phyloP scores from a whole-genome alignment of 2,888 invertebrate genomes.

The Octonoba sinensis region DNA sequence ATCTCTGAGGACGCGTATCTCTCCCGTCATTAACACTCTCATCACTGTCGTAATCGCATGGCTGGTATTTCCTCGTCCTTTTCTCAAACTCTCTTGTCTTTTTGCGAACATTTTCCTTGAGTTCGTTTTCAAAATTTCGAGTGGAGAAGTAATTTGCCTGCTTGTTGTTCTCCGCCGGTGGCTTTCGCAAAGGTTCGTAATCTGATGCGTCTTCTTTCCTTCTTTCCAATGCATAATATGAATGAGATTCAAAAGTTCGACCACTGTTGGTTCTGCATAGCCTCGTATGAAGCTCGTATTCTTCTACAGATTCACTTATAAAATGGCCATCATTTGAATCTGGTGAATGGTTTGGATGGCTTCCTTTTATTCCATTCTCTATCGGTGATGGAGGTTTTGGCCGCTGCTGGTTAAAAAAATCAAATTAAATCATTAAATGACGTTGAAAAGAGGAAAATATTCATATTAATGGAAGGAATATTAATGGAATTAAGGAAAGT shows the following conservation, averaged over 20 bases:
- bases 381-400: neutral
- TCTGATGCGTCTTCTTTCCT: constrained; percentile 20
- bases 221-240: constrained; percentile 55
- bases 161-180: neutral
- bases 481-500: too few species aligned
- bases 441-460: too few species aligned
- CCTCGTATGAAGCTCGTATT: constrained; percentile 50
- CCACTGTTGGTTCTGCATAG: constrained; percentile 55
- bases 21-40: constrained; percentile 45
- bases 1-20: constrained; percentile 37
- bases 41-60: constrained; percentile 41
- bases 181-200: constrained; percentile 1
- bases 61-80: constrained; percentile 31
- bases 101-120: constrained; percentile 50
- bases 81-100: constrained; percentile 53
- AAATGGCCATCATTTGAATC: constrained; percentile 11
- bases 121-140: constrained; percentile 38
- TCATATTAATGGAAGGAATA: too few species aligned
- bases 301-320: constrained; percentile 26
- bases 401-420: neutral
- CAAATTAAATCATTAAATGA: neutral
- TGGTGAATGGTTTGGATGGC: neutral
- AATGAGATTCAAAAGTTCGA: constrained; percentile 58
- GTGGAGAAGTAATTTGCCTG: constrained; percentile 27
- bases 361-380: constrained; percentile 21